Conservation (phyloP, 2,797 vertebrate genomes). For the Cephalopachus bancanus region DNA sequence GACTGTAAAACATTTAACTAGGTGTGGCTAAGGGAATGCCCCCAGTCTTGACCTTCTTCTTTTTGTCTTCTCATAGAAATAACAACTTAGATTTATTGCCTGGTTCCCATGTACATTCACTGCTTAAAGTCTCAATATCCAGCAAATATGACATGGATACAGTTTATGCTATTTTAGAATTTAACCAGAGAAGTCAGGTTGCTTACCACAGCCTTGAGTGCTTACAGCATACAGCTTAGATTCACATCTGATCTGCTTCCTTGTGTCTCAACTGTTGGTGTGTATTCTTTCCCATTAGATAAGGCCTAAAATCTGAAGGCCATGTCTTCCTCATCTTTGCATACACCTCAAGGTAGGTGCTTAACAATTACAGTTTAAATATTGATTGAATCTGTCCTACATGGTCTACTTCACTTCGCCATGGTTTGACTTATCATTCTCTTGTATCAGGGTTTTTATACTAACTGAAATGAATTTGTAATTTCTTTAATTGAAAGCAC, state of each 20-base stretch:
- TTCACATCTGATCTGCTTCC: not conserved
- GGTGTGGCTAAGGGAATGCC: not conserved
- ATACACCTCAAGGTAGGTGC: not conserved
- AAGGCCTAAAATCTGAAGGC: not conserved
- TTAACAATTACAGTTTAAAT: not conserved
- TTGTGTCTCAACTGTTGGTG: not conserved
- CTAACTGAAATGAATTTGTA: not conserved
- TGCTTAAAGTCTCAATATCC: not conserved
- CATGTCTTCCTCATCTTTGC: not conserved
- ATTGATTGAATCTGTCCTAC: not conserved
- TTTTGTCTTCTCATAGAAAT: not conserved
- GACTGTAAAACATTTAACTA: not conserved
- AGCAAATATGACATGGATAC: not conserved
- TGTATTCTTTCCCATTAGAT: not conserved
- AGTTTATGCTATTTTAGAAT: not conserved
- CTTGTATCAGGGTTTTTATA: not conserved
- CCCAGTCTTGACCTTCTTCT: not conserved
- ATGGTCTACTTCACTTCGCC: not conserved
- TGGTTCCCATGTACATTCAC: not conserved
- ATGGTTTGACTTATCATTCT: not conserved
- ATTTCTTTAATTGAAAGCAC: not conserved
- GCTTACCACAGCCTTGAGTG: not conserved
- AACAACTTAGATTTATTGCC: not conserved
- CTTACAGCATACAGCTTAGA: not conserved
- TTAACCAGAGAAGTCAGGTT: not conserved